Percentiles rank a stretch among this genome's conserved stretches.
These are phyloP conservation scores for Rhagonycha lutea DNA, from an alignment of 2,888 invertebrate genomes.

Conservation along the genomic window DNA sequence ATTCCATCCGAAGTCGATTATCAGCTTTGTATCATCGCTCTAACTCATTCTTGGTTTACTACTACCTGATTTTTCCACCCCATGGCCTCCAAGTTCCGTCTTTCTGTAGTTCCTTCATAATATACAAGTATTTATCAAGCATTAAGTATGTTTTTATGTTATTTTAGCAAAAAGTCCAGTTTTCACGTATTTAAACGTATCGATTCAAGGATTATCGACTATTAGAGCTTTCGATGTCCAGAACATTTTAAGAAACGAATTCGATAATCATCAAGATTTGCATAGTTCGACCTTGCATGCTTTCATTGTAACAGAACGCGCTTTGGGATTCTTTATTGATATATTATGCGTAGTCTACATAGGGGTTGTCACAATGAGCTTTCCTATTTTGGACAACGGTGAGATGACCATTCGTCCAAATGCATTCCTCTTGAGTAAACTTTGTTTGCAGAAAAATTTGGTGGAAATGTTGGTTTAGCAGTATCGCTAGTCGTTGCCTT, in stretches of 20 bases:
- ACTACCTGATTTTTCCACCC: too few relatives aligned
- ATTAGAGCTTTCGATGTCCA: neutral
- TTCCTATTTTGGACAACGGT: neutral
- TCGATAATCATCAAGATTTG: neutral
- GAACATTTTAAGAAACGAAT: neutral
- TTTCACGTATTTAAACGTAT: neutral
- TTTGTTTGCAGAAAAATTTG: conserved; percentile 43
- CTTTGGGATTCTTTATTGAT: neutral
- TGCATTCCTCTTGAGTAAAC: neutral
- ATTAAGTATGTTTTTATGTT: too few relatives aligned
- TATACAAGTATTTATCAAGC: too few relatives aligned
- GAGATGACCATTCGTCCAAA: neutral
- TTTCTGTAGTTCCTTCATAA: too few relatives aligned
- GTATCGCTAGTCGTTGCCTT: conserved; percentile 50
- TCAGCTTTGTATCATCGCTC: too few relatives aligned
- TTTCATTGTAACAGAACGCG: neutral
- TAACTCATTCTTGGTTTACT: neutral
- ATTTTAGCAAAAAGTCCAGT: neutral
- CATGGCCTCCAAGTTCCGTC: too few relatives aligned
- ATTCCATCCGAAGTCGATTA: too few relatives aligned
- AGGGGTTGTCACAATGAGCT: neutral
- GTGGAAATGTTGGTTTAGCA: conserved; percentile 52
- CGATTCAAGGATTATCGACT: neutral
- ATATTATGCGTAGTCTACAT: neutral
- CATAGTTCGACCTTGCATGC: neutral